These are phyloP conservation scores for Temnothorax curvispinosus DNA, from an alignment of 1,140 invertebrate genomes.

Conservation along the genomic window DNA sequence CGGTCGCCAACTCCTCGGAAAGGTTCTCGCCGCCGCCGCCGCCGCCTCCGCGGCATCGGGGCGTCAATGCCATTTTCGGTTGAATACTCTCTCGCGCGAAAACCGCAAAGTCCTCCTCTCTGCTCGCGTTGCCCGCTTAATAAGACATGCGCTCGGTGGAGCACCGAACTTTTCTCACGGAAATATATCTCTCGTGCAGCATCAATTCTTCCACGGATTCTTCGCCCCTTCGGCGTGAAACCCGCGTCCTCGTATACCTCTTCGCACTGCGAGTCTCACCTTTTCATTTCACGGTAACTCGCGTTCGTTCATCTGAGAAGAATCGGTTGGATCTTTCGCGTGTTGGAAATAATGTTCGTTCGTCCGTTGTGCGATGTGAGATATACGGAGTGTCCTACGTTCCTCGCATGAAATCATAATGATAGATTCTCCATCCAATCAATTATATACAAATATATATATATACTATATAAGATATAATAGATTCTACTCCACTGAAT, in stretches of 20 bases:
- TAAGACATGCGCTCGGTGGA: constrained; percentile 22
- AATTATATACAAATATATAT: too few relatives aligned
- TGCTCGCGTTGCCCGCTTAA: constrained; percentile 30
- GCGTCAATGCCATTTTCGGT: constrained; percentile 75
- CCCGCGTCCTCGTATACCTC: neutral
- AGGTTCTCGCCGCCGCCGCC: constrained; percentile 59
- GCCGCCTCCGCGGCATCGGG: constrained; percentile 63
- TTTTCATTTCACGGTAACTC: constrained; percentile 55
- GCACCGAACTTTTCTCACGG: constrained; percentile 47
- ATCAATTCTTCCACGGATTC: constrained; percentile 32
- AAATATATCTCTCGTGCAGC: constrained; percentile 31
- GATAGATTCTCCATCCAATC: neutral
- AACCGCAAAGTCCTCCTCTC: constrained; percentile 33
- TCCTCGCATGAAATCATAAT: neutral
- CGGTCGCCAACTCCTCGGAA: constrained; percentile 64
- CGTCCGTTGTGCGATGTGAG: neutral
- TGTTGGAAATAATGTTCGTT: constrained; percentile 28
- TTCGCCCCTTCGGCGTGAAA: neutral
- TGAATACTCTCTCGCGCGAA: neutral
- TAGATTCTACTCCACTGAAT: neutral
- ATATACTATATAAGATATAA: too few relatives aligned
- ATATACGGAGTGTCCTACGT: constrained; percentile 9
- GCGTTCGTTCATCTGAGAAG: constrained; percentile 40
- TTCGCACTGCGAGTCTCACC: constrained; percentile 20
- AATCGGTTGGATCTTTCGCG: constrained; percentile 40